These are phyloP conservation scores for Penaeus japonicus DNA, from an alignment of 1,140 invertebrate species.

Conservation along the genomic window DNA sequence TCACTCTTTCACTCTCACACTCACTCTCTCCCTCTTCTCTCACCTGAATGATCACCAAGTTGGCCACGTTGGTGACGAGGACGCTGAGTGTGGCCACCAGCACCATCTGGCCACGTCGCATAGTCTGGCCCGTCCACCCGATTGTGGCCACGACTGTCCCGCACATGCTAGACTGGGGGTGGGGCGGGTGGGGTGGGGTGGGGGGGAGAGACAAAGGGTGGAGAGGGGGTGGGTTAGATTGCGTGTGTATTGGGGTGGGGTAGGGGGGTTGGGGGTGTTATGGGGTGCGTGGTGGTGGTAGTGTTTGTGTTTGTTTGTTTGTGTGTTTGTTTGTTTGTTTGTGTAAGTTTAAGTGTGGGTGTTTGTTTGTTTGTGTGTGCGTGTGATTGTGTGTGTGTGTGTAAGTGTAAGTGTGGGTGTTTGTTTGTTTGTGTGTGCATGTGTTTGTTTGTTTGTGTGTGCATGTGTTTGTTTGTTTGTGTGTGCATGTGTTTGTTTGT, in stretches of 20 bases:
- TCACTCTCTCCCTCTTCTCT: background rate
- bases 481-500: too few relatives aligned
- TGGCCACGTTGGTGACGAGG: slow-evolving; percentile 64
- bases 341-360: too few relatives aligned
- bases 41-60: slow-evolving; percentile 65
- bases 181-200: background rate
- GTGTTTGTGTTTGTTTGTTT: too few relatives aligned
- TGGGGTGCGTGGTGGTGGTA: too few relatives aligned
- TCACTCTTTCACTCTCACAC: background rate
- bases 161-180: slow-evolving; percentile 66
- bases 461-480: too few relatives aligned
- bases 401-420: too few relatives aligned
- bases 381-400: too few relatives aligned
- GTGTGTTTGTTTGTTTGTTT: too few relatives aligned
- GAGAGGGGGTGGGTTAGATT: background rate
- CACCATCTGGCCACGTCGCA: slow-evolving; percentile 64
- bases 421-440: too few relatives aligned
- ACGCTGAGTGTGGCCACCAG: slow-evolving; percentile 66
- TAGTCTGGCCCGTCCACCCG: slow-evolving; percentile 63
- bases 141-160: slow-evolving; percentile 63
- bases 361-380: too few relatives aligned
- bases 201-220: background rate
- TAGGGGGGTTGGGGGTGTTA: too few relatives aligned
- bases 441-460: too few relatives aligned
- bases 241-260: background rate